Conservation (phyloP, 2,797 vertebrate species). For the Alauda arvensis region DNA sequence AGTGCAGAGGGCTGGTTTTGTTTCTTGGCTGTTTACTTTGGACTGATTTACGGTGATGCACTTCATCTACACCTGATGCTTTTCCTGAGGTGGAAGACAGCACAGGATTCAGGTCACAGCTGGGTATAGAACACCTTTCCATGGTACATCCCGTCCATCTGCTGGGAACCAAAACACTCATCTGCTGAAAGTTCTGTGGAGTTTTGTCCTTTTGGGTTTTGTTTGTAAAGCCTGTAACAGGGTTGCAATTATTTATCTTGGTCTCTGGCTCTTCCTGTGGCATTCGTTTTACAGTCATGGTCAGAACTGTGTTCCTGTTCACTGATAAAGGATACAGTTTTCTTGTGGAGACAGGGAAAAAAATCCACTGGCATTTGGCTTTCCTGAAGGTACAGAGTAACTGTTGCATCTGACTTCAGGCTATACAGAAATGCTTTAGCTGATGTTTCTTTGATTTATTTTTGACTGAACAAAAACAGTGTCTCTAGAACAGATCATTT, state of each 20-base stretch:
- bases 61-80: background rate
- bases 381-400: background rate
- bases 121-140: background rate
- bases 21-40: background rate
- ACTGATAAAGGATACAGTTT: background rate
- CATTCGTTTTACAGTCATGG: background rate
- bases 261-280: slow-evolving; percentile 3
- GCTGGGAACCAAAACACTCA: background rate
- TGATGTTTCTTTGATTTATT: background rate
- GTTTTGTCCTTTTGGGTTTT: background rate
- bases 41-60: background rate
- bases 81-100: background rate
- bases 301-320: slow-evolving; percentile 1
- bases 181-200: background rate
- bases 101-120: background rate
- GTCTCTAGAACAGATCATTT: background rate
- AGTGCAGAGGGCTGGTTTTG: background rate
- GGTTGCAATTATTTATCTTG: slow-evolving; percentile 17
- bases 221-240: background rate
- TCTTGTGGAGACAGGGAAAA: background rate
- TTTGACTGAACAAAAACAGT: background rate
- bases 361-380: background rate
- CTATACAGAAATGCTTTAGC: background rate
- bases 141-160: fast-evolving
- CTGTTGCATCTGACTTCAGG: background rate